Conservation (phyloP, 2,113 vertebrate genomes). For the Ictalurus furcatus region DNA sequence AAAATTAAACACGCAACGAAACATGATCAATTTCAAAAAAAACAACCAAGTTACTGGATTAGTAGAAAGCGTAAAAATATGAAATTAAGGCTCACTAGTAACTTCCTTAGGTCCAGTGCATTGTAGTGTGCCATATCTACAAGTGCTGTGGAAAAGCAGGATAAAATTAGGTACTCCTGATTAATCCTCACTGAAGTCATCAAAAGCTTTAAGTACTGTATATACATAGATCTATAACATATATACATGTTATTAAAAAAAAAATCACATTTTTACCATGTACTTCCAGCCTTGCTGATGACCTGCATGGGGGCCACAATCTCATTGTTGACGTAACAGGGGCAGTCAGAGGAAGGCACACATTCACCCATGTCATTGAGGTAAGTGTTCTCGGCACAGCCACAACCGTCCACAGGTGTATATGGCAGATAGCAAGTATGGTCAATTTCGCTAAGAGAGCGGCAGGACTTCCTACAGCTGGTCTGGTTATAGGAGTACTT, state of each 20-base stretch:
- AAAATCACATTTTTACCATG: slow-evolving; percentile 74
- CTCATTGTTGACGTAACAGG: slow-evolving; percentile 75
- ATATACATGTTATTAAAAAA: not conserved
- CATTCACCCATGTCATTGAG: slow-evolving; percentile 77
- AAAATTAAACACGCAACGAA: slow-evolving; percentile 16
- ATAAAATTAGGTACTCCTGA: not conserved
- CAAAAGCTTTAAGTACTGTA: not conserved
- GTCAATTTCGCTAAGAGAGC: slow-evolving; percentile 77
- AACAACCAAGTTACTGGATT: slow-evolving; percentile 30
- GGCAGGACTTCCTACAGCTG: slow-evolving; percentile 81
- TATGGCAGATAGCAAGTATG: slow-evolving; percentile 74
- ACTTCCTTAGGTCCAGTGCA: slow-evolving; percentile 67
- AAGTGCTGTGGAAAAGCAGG: slow-evolving; percentile 72
- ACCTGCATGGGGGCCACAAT: slow-evolving; percentile 63
- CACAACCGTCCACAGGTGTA: slow-evolving; percentile 84
- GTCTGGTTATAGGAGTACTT: slow-evolving; percentile 72
- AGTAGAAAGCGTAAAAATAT: not conserved
- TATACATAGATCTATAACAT: not conserved
- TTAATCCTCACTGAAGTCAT: not conserved
- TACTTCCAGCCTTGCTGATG: slow-evolving; percentile 63
- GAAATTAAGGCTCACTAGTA: slow-evolving; percentile 64
- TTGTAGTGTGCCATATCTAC: slow-evolving; percentile 71
- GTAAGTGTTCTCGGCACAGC: slow-evolving; percentile 79
- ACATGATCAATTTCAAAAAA: not conserved
- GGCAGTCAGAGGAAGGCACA: slow-evolving; percentile 75